Base-by-base conservation (phyloP, 2,113 vertebrate genomes). In the Saguinus imperator region DNA sequence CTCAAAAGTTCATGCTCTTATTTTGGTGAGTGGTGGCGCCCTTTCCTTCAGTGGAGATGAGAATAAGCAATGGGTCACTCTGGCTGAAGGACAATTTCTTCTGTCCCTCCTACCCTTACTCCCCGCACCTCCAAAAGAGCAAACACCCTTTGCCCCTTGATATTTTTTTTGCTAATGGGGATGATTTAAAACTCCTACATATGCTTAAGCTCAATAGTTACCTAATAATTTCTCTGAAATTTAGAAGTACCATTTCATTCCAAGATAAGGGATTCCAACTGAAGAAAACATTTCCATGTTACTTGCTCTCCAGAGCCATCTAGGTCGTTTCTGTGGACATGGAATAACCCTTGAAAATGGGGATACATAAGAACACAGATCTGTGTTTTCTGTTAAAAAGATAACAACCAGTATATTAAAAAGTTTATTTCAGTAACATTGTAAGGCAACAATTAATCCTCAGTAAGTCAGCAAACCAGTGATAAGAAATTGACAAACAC, bases 381-480 rank as follows among this genome's bases (percentile, higher is more conserved):
- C 17, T 79, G 70, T 80, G n/a, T 92, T 68, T 20, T 48, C 55
- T 96, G 83, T 88, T 91, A 97, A 95, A 61, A 89, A 91, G 40
- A 95, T 81, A 98, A 13, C 68, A 95, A 96, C 61, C 77, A 93
- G 66, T n/a, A 92, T 75, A 14, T 83, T 96, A 72, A 98, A 97
- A 97, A 97, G 55, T 97, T 57, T 95, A 96, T 95, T 97, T 98
- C 40, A 29, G 52, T 98, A 98, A 98, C 85, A 97, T 97, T 95
- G 4, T 95, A 97, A 98, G 97, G 97, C 89, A 98, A 94, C 92
- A 97, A 23, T 95, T 94, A 94, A 91, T 80, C 87, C 43, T 97
- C 68, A 98, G 87, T 66, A 98, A 92, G 80, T 27, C 43, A 97
- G 84, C 23, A 96, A 81, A 96, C 58, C 40, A 87, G 18, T 73